Evolutionary conservation across 2,797 vertebrate species (phyloP).

Genomic region (Aratinga solstitialis): DNA sequence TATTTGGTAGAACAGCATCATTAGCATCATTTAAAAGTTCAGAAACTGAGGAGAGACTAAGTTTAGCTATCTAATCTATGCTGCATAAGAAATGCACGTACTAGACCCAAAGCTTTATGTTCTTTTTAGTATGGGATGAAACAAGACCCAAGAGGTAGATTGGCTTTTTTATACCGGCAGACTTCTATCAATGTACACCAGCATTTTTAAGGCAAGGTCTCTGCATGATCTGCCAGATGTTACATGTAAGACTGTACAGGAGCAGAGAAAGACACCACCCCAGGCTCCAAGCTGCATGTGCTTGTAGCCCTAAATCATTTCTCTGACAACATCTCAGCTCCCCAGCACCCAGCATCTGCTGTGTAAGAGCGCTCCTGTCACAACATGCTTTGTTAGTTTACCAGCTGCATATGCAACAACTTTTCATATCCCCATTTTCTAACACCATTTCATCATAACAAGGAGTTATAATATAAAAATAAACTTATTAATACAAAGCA

Average conservation of each 20-base stretch:
- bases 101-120: not conserved
- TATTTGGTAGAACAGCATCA: not conserved
- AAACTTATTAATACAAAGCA: not conserved
- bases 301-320: not conserved
- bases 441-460: not conserved
- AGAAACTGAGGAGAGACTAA: not conserved
- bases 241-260: not conserved
- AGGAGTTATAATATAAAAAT: not conserved
- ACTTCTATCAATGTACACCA: not conserved
- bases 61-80: not conserved
- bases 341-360: not conserved
- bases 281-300: not conserved
- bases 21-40: not conserved
- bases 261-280: not conserved
- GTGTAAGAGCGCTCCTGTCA: not conserved
- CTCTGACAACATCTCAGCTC: not conserved
- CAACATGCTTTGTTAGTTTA: not conserved
- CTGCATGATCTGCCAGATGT: not conserved
- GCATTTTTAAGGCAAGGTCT: not conserved
- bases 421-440: not conserved
- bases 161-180: not conserved
- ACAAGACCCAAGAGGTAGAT: not conserved
- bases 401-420: not conserved
- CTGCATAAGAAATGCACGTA: not conserved
- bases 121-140: not conserved